These are phyloP conservation scores for Salvelinus fontinalis DNA, from an alignment of 2,113 vertebrate species.

Conservation along the genomic window DNA sequence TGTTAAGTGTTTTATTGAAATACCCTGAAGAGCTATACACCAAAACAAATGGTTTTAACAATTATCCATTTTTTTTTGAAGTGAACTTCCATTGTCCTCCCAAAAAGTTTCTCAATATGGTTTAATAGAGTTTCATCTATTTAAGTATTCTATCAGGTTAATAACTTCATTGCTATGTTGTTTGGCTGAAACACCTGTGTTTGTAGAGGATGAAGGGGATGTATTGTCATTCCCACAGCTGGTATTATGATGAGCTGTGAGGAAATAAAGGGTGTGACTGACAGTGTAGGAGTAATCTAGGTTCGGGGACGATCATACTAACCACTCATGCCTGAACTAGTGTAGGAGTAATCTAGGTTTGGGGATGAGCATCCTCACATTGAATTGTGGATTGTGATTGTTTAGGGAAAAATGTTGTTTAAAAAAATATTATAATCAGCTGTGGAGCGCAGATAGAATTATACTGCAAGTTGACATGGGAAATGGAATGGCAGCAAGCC, in stretches of 20 bases:
- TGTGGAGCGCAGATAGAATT: neutral
- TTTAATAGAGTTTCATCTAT: no score
- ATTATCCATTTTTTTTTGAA: no score
- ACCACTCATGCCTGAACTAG: no score
- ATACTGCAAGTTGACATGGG: constrained; percentile 5
- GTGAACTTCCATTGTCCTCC: no score
- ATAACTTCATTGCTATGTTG: constrained; percentile 43
- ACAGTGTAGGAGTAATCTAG: constrained; percentile 43
- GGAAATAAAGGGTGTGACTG: constrained; percentile 50
- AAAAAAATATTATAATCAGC: neutral
- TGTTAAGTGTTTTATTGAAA: no score
- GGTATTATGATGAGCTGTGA: constrained; percentile 47
- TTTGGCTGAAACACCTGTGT: neutral
- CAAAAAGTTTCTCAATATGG: no score
- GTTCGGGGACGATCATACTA: constrained; percentile 13
- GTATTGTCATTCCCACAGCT: constrained; percentile 47
- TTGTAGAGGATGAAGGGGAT: constrained; percentile 38
- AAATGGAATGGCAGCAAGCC: neutral
- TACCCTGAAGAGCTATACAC: neutral
- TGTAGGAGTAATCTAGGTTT: constrained; percentile 28
- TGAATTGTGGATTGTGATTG: neutral
- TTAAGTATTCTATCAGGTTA: no score
- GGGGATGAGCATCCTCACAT: neutral
- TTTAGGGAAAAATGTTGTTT: neutral
- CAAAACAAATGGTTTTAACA: no score